Conservation (phyloP, 35 echinoderm and acorn worm species). For the Diadema setosum region DNA sequence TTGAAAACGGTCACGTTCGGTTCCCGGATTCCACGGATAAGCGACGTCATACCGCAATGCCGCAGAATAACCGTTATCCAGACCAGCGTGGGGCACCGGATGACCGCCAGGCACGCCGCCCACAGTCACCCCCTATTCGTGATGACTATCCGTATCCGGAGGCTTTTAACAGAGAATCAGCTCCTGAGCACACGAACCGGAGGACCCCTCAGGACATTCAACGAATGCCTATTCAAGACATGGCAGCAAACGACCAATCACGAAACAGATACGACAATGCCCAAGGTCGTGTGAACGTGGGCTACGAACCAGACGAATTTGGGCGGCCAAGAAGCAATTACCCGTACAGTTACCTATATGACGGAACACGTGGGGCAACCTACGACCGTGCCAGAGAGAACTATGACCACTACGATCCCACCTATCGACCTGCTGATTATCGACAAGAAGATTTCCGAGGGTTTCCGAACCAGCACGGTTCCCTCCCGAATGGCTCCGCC, state of each 20-base stretch:
- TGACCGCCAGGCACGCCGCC: not conserved
- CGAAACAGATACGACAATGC: not conserved
- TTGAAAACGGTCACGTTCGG: too few species aligned
- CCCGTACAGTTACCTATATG: not conserved
- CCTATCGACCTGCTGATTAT: not conserved
- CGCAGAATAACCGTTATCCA: too few species aligned
- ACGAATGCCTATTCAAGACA: not conserved
- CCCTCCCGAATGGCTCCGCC: not conserved
- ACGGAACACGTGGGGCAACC: not conserved
- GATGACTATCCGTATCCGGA: slow-evolving; percentile 4
- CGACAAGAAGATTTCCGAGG: not conserved
- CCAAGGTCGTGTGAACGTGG: not conserved
- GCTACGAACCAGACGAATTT: not conserved
- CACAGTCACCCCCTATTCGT: not conserved
- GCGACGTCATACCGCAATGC: not conserved
- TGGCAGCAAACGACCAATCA: not conserved
- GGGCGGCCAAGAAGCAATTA: not conserved
- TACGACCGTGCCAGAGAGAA: not conserved
- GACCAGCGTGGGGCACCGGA: too few species aligned
- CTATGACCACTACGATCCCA: not conserved
- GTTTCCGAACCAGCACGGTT: not conserved
- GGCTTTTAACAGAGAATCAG: not conserved
- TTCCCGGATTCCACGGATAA: not conserved
- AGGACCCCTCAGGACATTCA: not conserved
- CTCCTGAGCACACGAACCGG: not conserved